phyloP scores from a whole-genome alignment of 2,888 invertebrate species.

The Hypomecis punctinalis region DNA sequence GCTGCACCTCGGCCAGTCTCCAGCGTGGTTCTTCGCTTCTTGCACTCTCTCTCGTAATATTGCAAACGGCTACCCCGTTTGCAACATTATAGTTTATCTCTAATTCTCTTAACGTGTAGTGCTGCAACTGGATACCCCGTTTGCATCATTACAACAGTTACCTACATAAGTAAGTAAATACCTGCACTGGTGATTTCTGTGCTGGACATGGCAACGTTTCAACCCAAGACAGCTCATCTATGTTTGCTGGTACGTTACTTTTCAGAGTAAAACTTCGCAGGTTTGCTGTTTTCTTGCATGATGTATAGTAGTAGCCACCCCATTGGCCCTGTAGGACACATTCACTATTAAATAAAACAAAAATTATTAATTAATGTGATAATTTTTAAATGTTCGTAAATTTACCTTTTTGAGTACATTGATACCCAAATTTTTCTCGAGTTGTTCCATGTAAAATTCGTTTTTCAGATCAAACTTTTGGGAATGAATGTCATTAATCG shows the following conservation, averaged over 20 bases:
- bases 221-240: slow-evolving; percentile 89
- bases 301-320: slow-evolving; percentile 58
- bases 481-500: slow-evolving; percentile 1
- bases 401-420: slow-evolving; percentile 83
- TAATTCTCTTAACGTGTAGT: too few species aligned
- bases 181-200: slow-evolving; percentile 53
- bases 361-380: too few species aligned
- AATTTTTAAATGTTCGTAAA: neutral
- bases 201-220: slow-evolving; percentile 65
- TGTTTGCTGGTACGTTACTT: slow-evolving; percentile 86
- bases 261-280: slow-evolving; percentile 86
- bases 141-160: too few species aligned
- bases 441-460: slow-evolving; percentile 1
- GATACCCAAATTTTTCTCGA: slow-evolving; percentile 85
- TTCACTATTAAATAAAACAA: neutral
- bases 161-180: slow-evolving; percentile 35
- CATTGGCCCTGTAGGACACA: slow-evolving; percentile 60
- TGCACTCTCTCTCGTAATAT: too few species aligned
- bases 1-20: too few species aligned
- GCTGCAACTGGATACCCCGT: too few species aligned
- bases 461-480: slow-evolving; percentile 1
- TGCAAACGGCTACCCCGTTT: too few species aligned
- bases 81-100: too few species aligned
- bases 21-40: too few species aligned
- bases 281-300: slow-evolving; percentile 38